Evolutionary conservation across 2,888 invertebrate genomes (phyloP).

Genomic region (Lithophane semibrunnea): DNA sequence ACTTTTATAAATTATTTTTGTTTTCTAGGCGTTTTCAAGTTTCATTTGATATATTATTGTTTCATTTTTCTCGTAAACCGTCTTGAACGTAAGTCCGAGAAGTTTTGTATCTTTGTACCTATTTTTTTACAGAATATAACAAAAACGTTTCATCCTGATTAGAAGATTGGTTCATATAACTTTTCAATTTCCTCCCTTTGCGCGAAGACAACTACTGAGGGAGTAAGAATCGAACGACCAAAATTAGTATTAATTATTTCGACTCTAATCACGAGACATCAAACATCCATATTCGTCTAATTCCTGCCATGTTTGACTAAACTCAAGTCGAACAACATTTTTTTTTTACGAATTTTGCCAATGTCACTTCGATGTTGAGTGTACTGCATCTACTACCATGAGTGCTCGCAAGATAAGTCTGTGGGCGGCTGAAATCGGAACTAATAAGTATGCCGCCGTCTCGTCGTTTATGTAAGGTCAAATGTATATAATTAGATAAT

Average conservation of each 20-base stretch:
- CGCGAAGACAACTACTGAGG: not conserved
- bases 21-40: constrained; percentile 8
- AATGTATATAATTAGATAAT: too few species aligned
- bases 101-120: not conserved
- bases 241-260: too few species aligned
- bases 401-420: too few species aligned
- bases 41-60: constrained; percentile 18
- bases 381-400: not conserved
- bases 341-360: not conserved
- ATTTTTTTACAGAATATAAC: too few species aligned
- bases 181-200: not conserved
- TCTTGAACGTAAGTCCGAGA: not conserved
- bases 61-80: not conserved
- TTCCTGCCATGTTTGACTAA: not conserved
- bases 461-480: too few species aligned
- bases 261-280: not conserved
- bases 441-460: too few species aligned
- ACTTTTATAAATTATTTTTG: constrained; percentile 42
- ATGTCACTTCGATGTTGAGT: not conserved
- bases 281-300: not conserved
- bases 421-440: too few species aligned
- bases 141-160: not conserved
- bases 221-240: not conserved
- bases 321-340: not conserved
- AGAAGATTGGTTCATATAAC: not conserved